phyloP scores from a whole-genome alignment of 2,113 vertebrate genomes.

The Mastomys natalensis region DNA sequence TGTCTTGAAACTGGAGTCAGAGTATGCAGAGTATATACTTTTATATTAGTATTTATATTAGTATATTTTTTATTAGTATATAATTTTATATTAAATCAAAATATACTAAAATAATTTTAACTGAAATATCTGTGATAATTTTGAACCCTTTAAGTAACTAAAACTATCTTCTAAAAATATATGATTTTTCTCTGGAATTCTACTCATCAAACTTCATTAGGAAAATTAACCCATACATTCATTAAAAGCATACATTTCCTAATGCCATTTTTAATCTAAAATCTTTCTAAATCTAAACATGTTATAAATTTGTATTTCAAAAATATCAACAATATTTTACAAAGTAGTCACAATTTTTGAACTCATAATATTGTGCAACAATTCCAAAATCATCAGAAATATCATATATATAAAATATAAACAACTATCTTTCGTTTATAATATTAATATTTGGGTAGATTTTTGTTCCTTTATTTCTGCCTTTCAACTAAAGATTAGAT shows the following conservation, averaged over 20 bases:
- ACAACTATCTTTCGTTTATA: conserved; percentile 43
- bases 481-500: conserved; percentile 44
- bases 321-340: conserved; percentile 41
- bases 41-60: no score
- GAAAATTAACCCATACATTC: conserved; percentile 80
- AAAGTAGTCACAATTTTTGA: conserved; percentile 60
- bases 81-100: conserved; percentile 62
- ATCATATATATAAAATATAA: conserved; percentile 22
- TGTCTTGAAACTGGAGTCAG: conserved; percentile 48
- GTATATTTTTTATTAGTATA: background rate
- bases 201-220: conserved; percentile 70
- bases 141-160: conserved; percentile 42
- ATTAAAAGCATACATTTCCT: conserved; percentile 71
- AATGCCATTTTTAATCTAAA: conserved; percentile 67
- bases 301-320: conserved; percentile 49
- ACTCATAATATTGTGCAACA: background rate
- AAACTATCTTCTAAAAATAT: conserved; percentile 67
- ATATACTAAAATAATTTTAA: conserved; percentile 53
- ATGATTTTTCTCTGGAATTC: conserved; percentile 52
- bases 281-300: conserved; percentile 53
- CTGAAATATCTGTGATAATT: conserved; percentile 46
- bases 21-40: conserved; percentile 28
- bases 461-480: conserved; percentile 52
- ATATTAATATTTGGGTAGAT: conserved; percentile 4
- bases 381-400: conserved; percentile 54